Evolutionary conservation across 2,888 invertebrate species (phyloP), one percentile per base, ranked within the genome.

Genomic region (Julus scandinavius): DNA sequence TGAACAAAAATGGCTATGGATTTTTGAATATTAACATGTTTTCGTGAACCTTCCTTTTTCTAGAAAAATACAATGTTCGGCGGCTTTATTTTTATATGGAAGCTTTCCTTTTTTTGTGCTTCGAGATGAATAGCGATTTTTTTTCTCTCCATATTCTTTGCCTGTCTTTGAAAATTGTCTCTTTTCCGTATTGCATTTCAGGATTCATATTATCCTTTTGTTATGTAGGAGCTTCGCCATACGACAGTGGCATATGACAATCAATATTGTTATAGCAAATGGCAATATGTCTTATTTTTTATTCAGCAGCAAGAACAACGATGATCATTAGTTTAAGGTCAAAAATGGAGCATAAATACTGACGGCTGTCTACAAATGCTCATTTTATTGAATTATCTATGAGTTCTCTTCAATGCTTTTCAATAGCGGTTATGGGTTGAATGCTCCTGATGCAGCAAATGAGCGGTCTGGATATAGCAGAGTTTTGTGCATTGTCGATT

Each of bases 241-340:
- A 80, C 50, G 85, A 85, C 20, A 85, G 85, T 85, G 85, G 85
- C 85, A 85, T 50, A 85, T 85, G 85, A 45, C 85, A 85, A 85
- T 85, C 85, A 49, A 85, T 85, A 49, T 20, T 85, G 50, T 40
- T n/a, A 45, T 85, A 17, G 50, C 20, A 45, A 85, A 85, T 45
- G 85, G 11, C 85, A 85, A 45, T 72, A 72, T 80, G 80, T 80
- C 80, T 80, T 80, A 38, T 85, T 85, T 85, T 85, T 85, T 85
- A 85, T 85, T 85, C 85, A 85, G n/a, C 17, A 85, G 41, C 85
- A 85, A 50, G 85, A 85, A 85, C 85, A 85, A 49, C 50, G 85
- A 49, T 45, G 85, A 85, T 85, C 85, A 85, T 85, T 85, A 85
- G 85, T 85, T 85, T 85, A 85, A 85, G 85, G 85, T 85, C 85